These are phyloP conservation scores for Enteromius fasciolatus DNA, from an alignment of 2,797 vertebrate species.

Conservation along the genomic window DNA sequence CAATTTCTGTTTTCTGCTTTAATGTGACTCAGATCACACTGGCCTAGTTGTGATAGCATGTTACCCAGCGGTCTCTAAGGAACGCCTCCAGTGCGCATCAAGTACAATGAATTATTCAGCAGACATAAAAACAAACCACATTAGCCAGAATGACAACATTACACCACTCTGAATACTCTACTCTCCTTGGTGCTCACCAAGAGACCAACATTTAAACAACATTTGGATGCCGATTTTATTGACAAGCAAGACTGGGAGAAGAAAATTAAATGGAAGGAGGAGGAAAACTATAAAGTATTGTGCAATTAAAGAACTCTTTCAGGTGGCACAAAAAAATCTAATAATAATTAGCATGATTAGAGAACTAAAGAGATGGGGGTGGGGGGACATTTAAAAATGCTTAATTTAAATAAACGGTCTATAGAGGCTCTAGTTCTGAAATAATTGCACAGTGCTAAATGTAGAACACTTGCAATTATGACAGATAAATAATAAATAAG, in stretches of 20 bases:
- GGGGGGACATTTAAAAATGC: slow-evolving; percentile 30
- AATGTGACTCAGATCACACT: slow-evolving; percentile 24
- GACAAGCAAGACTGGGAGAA: slow-evolving; percentile 39
- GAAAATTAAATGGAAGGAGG: slow-evolving; percentile 47
- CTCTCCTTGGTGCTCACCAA: slow-evolving; percentile 28
- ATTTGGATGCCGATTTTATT: slow-evolving; percentile 38
- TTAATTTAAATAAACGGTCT: slow-evolving; percentile 57
- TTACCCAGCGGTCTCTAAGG: slow-evolving; percentile 28
- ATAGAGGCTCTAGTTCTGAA: slow-evolving; percentile 52
- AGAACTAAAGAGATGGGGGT: background rate
- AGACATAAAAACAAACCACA: slow-evolving; percentile 44
- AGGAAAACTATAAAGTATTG: slow-evolving; percentile 46
- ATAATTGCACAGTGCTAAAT: slow-evolving; percentile 54
- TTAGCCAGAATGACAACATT: slow-evolving; percentile 31
- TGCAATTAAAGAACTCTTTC: slow-evolving; percentile 57
- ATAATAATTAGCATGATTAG: slow-evolving; percentile 40
- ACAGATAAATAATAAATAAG: slow-evolving; percentile 56
- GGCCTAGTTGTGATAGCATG: slow-evolving; percentile 26
- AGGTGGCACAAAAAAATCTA: slow-evolving; percentile 54
- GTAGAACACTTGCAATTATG: slow-evolving; percentile 49
- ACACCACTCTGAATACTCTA: slow-evolving; percentile 19
- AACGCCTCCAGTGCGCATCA: slow-evolving; percentile 24
- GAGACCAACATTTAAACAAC: slow-evolving; percentile 46
- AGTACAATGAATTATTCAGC: slow-evolving; percentile 35
- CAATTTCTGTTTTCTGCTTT: slow-evolving; percentile 6